Percentiles rank a stretch among this genome's conserved stretches.
phyloP scores from a whole-genome alignment of 1,140 invertebrate genomes.

The Pseudomyrmex concolor region DNA sequence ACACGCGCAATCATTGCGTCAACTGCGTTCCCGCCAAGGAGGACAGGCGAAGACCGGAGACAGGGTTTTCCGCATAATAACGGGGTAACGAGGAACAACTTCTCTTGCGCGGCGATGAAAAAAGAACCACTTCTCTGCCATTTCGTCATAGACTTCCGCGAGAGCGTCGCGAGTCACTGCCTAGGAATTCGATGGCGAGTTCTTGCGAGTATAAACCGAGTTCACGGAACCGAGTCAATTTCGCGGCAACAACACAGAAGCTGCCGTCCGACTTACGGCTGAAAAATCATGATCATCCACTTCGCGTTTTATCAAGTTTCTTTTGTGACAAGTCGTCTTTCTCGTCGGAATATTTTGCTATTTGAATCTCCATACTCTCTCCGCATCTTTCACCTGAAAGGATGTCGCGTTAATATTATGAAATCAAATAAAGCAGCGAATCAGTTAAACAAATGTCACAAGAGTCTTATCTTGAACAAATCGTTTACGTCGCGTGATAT shows the following conservation, averaged over 20 bases:
- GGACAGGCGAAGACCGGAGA: background rate
- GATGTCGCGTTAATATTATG: background rate
- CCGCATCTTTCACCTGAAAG: background rate
- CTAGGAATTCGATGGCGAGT: constrained; percentile 60
- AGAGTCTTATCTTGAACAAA: constrained; percentile 6
- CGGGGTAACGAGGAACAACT: background rate
- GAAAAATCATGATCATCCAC: constrained; percentile 5
- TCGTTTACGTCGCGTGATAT: background rate
- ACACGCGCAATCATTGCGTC: constrained; percentile 22
- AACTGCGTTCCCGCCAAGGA: background rate
- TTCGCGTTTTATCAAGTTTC: constrained; percentile 17
- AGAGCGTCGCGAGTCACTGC: constrained; percentile 66
- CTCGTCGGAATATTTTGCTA: background rate
- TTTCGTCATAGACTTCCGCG: constrained; percentile 68
- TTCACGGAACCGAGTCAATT: constrained; percentile 28
- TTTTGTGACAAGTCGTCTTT: too few species aligned
- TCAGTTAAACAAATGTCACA: background rate
- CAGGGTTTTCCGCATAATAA: constrained; percentile 35
- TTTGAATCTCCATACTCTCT: background rate
- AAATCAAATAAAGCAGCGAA: background rate
- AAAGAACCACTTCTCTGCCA: constrained; percentile 45
- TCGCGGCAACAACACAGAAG: background rate
- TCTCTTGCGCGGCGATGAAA: constrained; percentile 30
- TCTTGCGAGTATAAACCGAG: constrained; percentile 34
- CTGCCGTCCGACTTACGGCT: background rate